These are phyloP conservation scores for Zaprionus inermis DNA, from an alignment of 1,140 invertebrate genomes.

Conservation along the genomic window DNA sequence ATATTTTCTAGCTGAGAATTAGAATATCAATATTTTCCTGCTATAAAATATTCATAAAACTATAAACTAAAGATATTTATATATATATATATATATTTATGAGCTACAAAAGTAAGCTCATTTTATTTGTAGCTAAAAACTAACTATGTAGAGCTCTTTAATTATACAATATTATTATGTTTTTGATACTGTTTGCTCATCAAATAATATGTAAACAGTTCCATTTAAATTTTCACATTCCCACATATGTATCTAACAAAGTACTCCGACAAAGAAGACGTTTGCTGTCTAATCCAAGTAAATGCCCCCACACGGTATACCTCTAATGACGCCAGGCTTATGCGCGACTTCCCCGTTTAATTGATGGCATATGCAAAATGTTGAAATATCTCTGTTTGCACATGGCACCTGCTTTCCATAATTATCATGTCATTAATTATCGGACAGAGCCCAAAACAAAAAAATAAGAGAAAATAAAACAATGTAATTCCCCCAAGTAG, in stretches of 20 bases:
- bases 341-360: conserved; percentile 33
- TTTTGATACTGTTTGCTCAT: neutral
- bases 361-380: conserved; percentile 72
- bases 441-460: neutral
- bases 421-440: conserved; percentile 19
- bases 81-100: too few species aligned
- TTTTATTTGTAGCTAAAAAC: too few species aligned
- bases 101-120: too few species aligned
- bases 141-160: too few species aligned
- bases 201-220: neutral
- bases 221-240: neutral
- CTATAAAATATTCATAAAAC: too few species aligned
- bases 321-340: conserved; percentile 9
- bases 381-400: conserved; percentile 32
- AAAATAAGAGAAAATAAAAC: neutral
- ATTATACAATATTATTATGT: too few species aligned
- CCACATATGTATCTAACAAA: neutral
- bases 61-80: too few species aligned
- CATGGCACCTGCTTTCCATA: neutral
- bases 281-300: neutral
- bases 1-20: too few species aligned
- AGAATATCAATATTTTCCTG: too few species aligned
- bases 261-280: neutral
- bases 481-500: conserved; percentile 6
- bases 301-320: conserved; percentile 41